Evolutionary conservation across 2,888 invertebrate genomes (phyloP).

Genomic region (Lepas anatifera): DNA sequence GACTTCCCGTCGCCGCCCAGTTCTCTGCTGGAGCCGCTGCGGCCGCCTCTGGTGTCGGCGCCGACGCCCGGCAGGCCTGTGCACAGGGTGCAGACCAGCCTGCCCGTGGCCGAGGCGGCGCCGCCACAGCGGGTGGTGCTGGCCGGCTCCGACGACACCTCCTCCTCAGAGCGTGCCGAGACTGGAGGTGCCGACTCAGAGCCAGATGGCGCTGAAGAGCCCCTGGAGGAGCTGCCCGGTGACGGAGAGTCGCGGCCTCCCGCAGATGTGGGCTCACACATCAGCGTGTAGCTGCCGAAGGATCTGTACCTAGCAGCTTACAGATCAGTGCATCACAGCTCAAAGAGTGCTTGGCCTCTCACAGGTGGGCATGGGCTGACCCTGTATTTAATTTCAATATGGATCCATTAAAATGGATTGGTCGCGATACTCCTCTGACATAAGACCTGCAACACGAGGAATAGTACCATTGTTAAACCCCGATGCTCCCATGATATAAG

Average conservation of each 20-base stretch:
- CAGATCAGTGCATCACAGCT: too few species aligned
- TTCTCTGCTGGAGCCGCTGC: constrained; percentile 9
- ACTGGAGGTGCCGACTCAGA: background rate
- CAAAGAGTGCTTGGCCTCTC: too few species aligned
- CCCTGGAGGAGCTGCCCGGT: constrained; percentile 4
- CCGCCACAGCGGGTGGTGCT: constrained; percentile 1
- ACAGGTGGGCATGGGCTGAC: too few species aligned
- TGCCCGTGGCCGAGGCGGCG: constrained; percentile 3
- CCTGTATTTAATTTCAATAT: too few species aligned
- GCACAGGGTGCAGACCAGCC: background rate
- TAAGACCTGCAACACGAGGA: too few species aligned
- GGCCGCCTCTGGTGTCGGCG: background rate
- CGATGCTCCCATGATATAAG: too few species aligned
- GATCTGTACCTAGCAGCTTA: too few species aligned
- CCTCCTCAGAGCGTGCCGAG: background rate
- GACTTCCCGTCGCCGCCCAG: constrained; percentile 13
- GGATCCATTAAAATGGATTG: too few species aligned
- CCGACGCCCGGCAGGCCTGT: background rate
- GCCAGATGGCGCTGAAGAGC: background rate
- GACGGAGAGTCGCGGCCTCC: background rate
- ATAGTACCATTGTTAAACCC: too few species aligned
- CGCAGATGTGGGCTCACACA: too few species aligned
- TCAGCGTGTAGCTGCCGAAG: too few species aligned
- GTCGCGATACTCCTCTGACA: too few species aligned
- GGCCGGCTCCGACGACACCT: background rate